Evolutionary conservation across 2,888 invertebrate genomes (phyloP).

Genomic region (Hemicrepidius hirtus): DNA sequence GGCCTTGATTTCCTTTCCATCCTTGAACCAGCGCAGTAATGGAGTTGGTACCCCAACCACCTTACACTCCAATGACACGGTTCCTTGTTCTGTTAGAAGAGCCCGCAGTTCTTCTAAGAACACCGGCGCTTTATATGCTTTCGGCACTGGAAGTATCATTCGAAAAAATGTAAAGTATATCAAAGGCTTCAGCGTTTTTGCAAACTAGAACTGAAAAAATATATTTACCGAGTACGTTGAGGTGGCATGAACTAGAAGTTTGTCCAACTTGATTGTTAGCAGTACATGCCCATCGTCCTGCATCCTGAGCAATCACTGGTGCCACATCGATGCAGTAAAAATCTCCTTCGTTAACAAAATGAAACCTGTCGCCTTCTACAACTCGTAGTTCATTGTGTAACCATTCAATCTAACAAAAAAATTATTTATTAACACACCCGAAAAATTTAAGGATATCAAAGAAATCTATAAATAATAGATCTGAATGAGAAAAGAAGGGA

Average conservation of each 20-base stretch:
- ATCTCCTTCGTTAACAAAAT: constrained; percentile 87
- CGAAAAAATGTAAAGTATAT: too few relatives aligned
- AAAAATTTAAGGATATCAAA: not conserved
- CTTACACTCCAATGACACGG: constrained; percentile 93
- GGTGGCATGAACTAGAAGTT: constrained; percentile 83
- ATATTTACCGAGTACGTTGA: constrained; percentile 83
- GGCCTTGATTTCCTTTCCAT: constrained; percentile 90
- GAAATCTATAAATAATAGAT: not conserved
- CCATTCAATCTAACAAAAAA: constrained; percentile 84
- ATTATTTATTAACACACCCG: not conserved
- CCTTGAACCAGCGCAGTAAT: constrained; percentile 83
- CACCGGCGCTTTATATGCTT: constrained; percentile 91
- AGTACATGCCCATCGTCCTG: constrained; percentile 89
- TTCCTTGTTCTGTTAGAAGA: constrained; percentile 89
- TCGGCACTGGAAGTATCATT: constrained; percentile 79
- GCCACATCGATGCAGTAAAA: constrained; percentile 90
- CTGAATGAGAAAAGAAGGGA: not conserved
- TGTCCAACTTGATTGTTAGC: constrained; percentile 86
- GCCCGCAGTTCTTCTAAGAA: constrained; percentile 90
- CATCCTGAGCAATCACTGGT: constrained; percentile 87
- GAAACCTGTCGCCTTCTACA: constrained; percentile 83
- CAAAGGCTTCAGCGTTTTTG: too few relatives aligned
- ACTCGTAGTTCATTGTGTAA: constrained; percentile 87
- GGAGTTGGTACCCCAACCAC: constrained; percentile 93
- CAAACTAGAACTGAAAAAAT: constrained; percentile 4